phyloP scores from a whole-genome alignment of 1,140 invertebrate genomes.

The Riptortus pedestris region DNA sequence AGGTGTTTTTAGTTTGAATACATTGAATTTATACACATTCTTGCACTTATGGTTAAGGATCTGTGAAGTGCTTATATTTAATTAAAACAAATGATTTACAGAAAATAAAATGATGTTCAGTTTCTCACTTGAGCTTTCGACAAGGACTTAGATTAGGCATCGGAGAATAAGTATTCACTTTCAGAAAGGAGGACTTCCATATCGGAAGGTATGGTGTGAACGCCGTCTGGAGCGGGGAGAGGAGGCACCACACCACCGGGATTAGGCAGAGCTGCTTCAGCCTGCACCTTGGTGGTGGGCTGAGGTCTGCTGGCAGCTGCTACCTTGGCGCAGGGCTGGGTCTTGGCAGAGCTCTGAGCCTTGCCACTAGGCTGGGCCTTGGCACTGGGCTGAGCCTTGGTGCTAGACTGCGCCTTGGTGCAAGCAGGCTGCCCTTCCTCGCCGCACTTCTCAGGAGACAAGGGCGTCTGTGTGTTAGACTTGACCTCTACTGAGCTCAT shows the following conservation, averaged over 20 bases:
- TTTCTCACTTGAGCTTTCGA: not conserved
- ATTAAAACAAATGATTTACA: not conserved
- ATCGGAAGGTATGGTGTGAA: conserved; percentile 49
- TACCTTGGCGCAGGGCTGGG: conserved; percentile 16
- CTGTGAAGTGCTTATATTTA: not conserved
- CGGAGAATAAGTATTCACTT: conserved; percentile 48
- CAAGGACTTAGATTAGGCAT: conserved; percentile 30
- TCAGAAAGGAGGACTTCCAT: conserved; percentile 50
- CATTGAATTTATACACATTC: not conserved
- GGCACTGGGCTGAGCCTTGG: not conserved
- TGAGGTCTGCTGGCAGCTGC: not conserved
- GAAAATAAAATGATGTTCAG: not conserved
- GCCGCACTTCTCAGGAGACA: conserved; percentile 27
- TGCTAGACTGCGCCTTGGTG: not conserved
- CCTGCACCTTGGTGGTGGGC: not conserved
- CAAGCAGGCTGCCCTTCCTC: not conserved
- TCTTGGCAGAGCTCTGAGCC: conserved; percentile 3
- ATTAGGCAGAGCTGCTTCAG: too few relatives aligned
- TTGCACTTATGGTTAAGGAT: not conserved
- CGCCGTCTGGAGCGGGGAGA: conserved; percentile 30
- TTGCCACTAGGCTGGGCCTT: not conserved
- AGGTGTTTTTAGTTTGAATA: not conserved
- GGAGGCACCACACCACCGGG: not conserved
- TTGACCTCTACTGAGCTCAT: conserved; percentile 33
- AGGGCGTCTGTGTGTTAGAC: conserved; percentile 26